Conservation (phyloP, 2,113 vertebrate genomes). For the Danionella cerebrum region DNA sequence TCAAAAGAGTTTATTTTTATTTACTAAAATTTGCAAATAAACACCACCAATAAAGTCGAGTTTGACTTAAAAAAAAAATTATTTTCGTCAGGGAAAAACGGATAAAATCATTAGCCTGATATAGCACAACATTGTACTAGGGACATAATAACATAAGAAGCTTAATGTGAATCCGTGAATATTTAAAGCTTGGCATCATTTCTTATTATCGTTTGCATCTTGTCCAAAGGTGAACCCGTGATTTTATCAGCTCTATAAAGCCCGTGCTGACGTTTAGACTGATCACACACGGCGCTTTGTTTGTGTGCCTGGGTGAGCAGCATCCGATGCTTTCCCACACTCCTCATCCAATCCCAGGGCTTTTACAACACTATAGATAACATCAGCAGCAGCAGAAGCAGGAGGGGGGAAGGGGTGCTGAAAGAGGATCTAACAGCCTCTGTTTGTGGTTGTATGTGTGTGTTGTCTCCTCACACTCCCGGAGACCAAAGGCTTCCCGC, state of each 20-base stretch:
- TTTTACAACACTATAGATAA: constrained; percentile 39
- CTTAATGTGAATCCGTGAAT: no score
- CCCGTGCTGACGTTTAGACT: constrained; percentile 3
- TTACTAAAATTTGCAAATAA: no score
- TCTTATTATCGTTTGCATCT: background rate
- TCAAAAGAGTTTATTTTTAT: no score
- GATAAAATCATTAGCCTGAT: no score
- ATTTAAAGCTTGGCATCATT: no score
- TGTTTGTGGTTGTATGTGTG: background rate
- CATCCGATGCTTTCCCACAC: constrained; percentile 44
- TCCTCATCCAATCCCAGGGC: constrained; percentile 26
- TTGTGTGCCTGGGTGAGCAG: constrained; percentile 39
- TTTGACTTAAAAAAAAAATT: no score
- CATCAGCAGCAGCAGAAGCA: constrained; percentile 34
- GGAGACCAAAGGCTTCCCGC: constrained; percentile 28
- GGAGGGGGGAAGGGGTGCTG: constrained; percentile 18
- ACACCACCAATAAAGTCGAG: no score
- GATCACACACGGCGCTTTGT: constrained; percentile 26
- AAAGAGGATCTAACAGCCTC: constrained; percentile 20
- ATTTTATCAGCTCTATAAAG: constrained; percentile 10
- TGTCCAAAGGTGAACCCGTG: no score
- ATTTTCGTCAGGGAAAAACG: no score
- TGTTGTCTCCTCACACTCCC: background rate
- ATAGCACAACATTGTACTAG: no score
- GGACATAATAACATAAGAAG: no score